phyloP scores from a whole-genome alignment of 1,140 invertebrate species.

The Apis dorsata region DNA sequence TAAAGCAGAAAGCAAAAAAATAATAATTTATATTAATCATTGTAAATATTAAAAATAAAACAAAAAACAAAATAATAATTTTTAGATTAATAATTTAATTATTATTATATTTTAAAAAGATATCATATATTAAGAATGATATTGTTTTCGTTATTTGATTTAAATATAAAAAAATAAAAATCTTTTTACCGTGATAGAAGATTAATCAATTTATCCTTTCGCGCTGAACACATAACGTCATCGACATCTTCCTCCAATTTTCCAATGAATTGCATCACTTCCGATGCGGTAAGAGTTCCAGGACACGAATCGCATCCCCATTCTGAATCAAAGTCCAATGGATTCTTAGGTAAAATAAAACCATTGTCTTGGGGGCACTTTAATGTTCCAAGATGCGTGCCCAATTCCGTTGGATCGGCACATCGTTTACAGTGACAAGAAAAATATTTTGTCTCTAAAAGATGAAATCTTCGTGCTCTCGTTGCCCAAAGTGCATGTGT shows the following conservation, averaged over 20 bases:
- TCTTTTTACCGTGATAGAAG: constrained; percentile 71
- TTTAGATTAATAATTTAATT: not conserved
- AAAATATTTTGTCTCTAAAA: constrained; percentile 91
- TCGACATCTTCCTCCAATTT: constrained; percentile 89
- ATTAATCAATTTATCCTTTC: constrained; percentile 65
- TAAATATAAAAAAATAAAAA: not conserved
- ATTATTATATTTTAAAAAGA: not conserved
- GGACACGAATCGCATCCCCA: constrained; percentile 88
- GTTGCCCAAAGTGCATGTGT: constrained; percentile 93
- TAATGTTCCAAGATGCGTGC: constrained; percentile 87
- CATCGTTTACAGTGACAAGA: constrained; percentile 87
- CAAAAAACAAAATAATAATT: not conserved
- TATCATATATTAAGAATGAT: not conserved
- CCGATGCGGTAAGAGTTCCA: constrained; percentile 80
- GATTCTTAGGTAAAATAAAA: constrained; percentile 84
- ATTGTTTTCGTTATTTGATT: not conserved
- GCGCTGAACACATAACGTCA: constrained; percentile 77
- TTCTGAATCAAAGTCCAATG: constrained; percentile 84
- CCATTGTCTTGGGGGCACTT: constrained; percentile 85
- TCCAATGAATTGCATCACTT: constrained; percentile 83
- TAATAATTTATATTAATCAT: too few relatives aligned
- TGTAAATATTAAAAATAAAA: not conserved
- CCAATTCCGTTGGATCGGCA: constrained; percentile 88
- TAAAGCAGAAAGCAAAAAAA: too few relatives aligned
- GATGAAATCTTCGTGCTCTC: constrained; percentile 87